A percentile compares a stretch with the other conserved stretches of the same genome.
Evolutionary conservation across 1,140 invertebrate species (phyloP).

Genomic region (Micrasema minimum): DNA sequence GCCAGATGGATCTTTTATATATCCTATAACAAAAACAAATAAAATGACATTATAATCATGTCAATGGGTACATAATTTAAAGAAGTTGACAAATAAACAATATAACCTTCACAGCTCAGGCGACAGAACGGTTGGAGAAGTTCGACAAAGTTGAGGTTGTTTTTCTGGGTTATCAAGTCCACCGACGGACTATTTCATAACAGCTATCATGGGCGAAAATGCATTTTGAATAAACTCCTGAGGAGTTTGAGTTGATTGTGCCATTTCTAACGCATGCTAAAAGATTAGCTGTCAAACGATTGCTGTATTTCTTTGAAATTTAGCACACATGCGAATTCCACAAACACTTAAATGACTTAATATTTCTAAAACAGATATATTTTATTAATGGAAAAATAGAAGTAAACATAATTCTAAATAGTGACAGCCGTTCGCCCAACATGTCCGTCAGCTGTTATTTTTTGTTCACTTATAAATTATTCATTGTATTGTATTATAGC

Average conservation of each 20-base stretch:
- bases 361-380: not conserved
- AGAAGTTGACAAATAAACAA: slow-evolving; percentile 22
- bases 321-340: not conserved
- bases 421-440: slow-evolving; percentile 41
- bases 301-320: not conserved
- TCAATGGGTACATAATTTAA: slow-evolving; percentile 38
- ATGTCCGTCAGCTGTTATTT: slow-evolving; percentile 44
- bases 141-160: slow-evolving; percentile 91
- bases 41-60: slow-evolving; percentile 24
- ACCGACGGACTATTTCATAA: slow-evolving; percentile 84
- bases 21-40: slow-evolving; percentile 67
- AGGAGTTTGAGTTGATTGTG: slow-evolving; percentile 73
- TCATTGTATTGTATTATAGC: too few relatives aligned
- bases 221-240: slow-evolving; percentile 90
- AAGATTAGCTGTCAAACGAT: slow-evolving; percentile 17
- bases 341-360: not conserved
- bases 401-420: slow-evolving; percentile 44
- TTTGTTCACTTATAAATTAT: too few relatives aligned
- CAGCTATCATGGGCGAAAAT: slow-evolving; percentile 90
- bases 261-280: slow-evolving; percentile 62
- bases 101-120: slow-evolving; percentile 79
- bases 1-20: slow-evolving; percentile 86
- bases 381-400: slow-evolving; percentile 19
- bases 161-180: slow-evolving; percentile 86
- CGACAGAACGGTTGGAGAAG: slow-evolving; percentile 90